Percentiles rank a stretch among this genome's conserved stretches.
phyloP scores from a whole-genome alignment of 2,888 invertebrate genomes.

The Abrostola tripartita region DNA sequence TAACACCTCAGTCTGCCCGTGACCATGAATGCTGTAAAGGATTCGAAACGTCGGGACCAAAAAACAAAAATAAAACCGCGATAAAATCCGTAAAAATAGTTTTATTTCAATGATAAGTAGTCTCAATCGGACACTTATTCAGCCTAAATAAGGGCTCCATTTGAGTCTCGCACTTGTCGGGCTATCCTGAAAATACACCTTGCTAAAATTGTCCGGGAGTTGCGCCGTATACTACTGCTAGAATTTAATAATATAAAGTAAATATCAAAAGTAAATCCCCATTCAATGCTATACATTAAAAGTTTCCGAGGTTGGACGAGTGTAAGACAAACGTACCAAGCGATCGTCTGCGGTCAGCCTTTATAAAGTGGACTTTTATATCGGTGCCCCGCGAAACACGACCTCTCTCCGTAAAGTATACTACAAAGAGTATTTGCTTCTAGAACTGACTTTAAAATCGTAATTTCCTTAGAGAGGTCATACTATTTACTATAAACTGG shows the following conservation, averaged over 20 bases:
- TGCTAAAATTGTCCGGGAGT: too few species aligned
- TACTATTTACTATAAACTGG: neutral
- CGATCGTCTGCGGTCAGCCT: constrained; percentile 76
- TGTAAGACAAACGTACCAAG: constrained; percentile 72
- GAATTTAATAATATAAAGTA: neutral
- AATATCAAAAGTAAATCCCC: constrained; percentile 18
- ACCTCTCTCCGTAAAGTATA: constrained; percentile 76
- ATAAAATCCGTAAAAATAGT: too few species aligned
- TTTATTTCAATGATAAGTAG: too few species aligned
- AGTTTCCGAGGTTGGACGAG: constrained; percentile 56
- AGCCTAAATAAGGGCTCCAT: too few species aligned
- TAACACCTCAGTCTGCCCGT: too few species aligned
- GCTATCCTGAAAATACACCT: too few species aligned
- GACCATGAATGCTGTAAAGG: too few species aligned
- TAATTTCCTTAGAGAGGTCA: neutral
- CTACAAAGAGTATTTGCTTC: constrained; percentile 50
- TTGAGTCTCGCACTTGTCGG: too few species aligned
- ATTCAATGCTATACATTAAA: constrained; percentile 57
- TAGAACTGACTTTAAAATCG: constrained; percentile 44
- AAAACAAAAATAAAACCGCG: too few species aligned
- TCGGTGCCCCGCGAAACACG: constrained; percentile 78
- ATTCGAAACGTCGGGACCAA: too few species aligned
- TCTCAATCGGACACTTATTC: too few species aligned
- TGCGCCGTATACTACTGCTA: neutral
- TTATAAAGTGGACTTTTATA: constrained; percentile 84